These are phyloP conservation scores for Anoplolepis gracilipes DNA, from an alignment of 1,140 invertebrate genomes.

Conservation along the genomic window DNA sequence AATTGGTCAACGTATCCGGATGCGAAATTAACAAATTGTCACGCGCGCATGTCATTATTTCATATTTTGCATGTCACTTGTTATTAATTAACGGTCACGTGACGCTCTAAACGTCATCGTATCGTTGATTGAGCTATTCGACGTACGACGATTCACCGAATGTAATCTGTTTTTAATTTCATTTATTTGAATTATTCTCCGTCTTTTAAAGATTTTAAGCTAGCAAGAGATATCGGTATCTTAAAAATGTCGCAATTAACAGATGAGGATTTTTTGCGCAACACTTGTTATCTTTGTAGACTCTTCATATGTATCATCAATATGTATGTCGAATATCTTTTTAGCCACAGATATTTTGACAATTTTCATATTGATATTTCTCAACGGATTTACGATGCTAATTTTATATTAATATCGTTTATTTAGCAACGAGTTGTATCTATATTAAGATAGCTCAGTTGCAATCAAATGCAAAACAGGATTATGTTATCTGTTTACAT, in stretches of 20 bases:
- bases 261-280: not conserved
- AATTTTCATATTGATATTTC: not conserved
- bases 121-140: not conserved
- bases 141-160: not conserved
- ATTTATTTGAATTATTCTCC: not conserved
- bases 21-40: constrained; percentile 10
- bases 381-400: not conserved
- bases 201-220: not conserved
- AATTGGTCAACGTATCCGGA: not conserved
- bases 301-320: not conserved
- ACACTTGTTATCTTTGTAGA: not conserved
- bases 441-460: not conserved
- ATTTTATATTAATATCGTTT: not conserved
- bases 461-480: not conserved
- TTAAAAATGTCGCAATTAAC: not conserved
- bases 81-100: not conserved
- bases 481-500: not conserved
- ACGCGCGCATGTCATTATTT: not conserved
- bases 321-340: not conserved
- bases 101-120: not conserved
- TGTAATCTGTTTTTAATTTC: not conserved
- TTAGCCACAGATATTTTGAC: not conserved
- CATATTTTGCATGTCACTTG: not conserved
- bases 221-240: not conserved
- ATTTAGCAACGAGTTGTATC: not conserved